Evolutionary conservation across 92 coral and sea anemone species (phyloP), one percentile per base, ranked within the genome.

Genomic region (Porites lobata): DNA sequence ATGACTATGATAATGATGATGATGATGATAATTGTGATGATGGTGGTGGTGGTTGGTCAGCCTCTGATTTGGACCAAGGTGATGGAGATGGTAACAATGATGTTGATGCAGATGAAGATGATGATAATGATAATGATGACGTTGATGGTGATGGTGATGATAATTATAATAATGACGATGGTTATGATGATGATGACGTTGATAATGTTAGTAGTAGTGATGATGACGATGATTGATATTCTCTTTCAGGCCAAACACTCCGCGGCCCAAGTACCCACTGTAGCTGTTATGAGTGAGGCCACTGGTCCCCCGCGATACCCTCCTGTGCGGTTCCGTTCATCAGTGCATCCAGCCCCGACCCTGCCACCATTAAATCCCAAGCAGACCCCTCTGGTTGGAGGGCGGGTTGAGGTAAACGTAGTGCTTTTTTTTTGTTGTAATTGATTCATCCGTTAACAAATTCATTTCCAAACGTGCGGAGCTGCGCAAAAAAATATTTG

Each of bases 321-420:
- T 50, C 99, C 99, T 67, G 98, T 96, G 79, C 94, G 98, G 24
- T 98, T 98, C 89, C 97, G 99, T 50, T 92, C 98, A 38, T 94
- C 98, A 2, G 99, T 98, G 20, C 98, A 96, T 78, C 99, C 99
- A 9, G 94, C 91, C 69, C 91, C 98, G 52, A 88, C 89, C 68
- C 92, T 98, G 13, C 99, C 99, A 22, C 99, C 99, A 1, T 65
- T 98, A 53, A 84, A 92, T 72, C 52, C 76, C 69, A 94, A 98
- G 61, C 94, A 93, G 24, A 95, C 95, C 57, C 95, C 98, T 65
- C 98, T 98, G n/a, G 91, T 97, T 63, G 98, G 92, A 43, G 94
- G 90, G 32, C 92, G 85, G 64, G 94, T 89, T 38, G 94, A 95
- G 83, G 99, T 95, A 86, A 84, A 79, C 15, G 8, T 8, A 6